A percentile compares a stretch with the other conserved stretches of the same genome.
Conservation (phyloP, 2,797 vertebrate genomes). For the Poecilia picta region DNA sequence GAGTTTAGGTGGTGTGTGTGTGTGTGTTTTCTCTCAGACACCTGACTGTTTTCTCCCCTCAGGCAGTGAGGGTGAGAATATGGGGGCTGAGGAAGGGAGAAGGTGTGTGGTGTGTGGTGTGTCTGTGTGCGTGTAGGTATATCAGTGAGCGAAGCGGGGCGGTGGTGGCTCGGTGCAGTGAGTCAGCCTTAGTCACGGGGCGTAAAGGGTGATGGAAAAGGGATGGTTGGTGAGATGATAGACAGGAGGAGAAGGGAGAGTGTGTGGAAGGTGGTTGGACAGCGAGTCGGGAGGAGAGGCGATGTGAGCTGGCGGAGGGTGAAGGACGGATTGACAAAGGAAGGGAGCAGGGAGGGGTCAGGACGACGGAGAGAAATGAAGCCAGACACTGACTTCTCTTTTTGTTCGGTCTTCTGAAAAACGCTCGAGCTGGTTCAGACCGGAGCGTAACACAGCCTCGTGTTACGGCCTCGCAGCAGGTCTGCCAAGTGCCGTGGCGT, state of each 20-base stretch:
- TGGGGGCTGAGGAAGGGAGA: slow-evolving; percentile 31
- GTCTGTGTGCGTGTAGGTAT: slow-evolving; percentile 29
- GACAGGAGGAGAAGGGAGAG: slow-evolving; percentile 48
- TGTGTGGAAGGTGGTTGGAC: slow-evolving; percentile 45
- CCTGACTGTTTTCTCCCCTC: slow-evolving; percentile 48
- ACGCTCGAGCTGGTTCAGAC: slow-evolving; percentile 66
- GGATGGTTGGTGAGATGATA: slow-evolving; percentile 53
- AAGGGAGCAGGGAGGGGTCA: slow-evolving; percentile 18
- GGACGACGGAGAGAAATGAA: slow-evolving; percentile 51
- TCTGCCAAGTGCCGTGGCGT: slow-evolving; percentile 64
- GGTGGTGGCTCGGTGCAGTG: slow-evolving; percentile 53
- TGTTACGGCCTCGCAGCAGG: slow-evolving; percentile 55
- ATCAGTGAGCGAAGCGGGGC: slow-evolving; percentile 1
- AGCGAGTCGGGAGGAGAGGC: slow-evolving; percentile 34
- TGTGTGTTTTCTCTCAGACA: slow-evolving; percentile 40
- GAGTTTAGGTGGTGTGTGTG: slow-evolving; percentile 20
- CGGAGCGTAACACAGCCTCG: slow-evolving; percentile 63
- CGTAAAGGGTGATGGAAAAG: slow-evolving; percentile 61
- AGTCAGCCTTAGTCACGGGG: slow-evolving; percentile 74
- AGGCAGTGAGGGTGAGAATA: slow-evolving; percentile 50
- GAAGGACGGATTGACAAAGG: slow-evolving; percentile 31
- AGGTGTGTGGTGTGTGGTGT: slow-evolving; percentile 22
- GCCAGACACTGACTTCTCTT: slow-evolving; percentile 72
- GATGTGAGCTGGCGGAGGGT: slow-evolving; percentile 25
- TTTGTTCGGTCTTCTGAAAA: slow-evolving; percentile 74